Conservation (phyloP, 2,888 invertebrate species). For the Drosophila colorata region DNA sequence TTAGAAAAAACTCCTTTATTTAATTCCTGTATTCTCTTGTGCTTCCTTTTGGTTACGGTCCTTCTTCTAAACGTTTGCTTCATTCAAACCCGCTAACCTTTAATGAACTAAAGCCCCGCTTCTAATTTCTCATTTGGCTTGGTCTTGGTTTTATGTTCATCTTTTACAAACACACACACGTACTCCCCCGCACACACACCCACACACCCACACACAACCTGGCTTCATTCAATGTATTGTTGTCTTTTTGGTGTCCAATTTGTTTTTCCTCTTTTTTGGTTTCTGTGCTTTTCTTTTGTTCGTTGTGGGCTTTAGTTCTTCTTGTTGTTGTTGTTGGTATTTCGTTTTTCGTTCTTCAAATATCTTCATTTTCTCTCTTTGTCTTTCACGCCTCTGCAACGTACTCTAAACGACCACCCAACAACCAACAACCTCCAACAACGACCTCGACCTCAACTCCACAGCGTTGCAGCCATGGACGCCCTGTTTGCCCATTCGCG, state of each 20-base stretch:
- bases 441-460: constrained; percentile 40
- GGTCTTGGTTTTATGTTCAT: constrained; percentile 38
- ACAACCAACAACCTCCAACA: constrained; percentile 43
- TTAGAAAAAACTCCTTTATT: not conserved
- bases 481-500: constrained; percentile 85
- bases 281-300: constrained; percentile 42
- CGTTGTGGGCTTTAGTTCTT: constrained; percentile 44
- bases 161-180: not conserved
- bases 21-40: constrained; percentile 3
- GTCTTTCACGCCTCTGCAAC: constrained; percentile 65
- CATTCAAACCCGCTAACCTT: constrained; percentile 9
- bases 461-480: constrained; percentile 85
- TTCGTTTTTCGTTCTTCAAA: constrained; percentile 80
- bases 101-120: constrained; percentile 21
- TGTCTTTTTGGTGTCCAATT: constrained; percentile 31
- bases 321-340: constrained; percentile 73
- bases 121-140: constrained; percentile 5
- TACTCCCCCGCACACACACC: not conserved
- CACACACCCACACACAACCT: constrained; percentile 7
- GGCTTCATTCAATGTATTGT: constrained; percentile 39
- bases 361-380: constrained; percentile 82
- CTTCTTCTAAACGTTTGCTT: constrained; percentile 8
- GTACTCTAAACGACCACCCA: constrained; percentile 52
- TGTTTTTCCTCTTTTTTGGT: constrained; percentile 16
- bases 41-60: constrained; percentile 44